Evolutionary conservation across 2,888 invertebrate genomes (phyloP), one percentile per base, ranked within the genome.

Genomic region (Diarsia mendica): DNA sequence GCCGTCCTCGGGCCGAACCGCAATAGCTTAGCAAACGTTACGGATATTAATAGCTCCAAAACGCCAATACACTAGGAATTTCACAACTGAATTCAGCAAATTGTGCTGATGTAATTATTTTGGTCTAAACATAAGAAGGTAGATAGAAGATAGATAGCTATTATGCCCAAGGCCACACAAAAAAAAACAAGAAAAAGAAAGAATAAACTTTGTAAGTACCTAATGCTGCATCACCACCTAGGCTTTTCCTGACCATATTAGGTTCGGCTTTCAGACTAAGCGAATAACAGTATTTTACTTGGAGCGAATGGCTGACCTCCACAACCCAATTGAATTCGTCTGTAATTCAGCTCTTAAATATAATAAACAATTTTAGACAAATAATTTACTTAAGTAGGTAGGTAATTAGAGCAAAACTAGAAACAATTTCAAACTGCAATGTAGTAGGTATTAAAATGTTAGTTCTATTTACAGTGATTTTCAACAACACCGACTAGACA

Each of bases 21-120:
- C 74, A 76, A 83, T 72, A 83, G 72, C 68, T 72, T 63, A 68
- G 74, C 73, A 71, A 75, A 68, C 67, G 66, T 64, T 75, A 53
- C 20, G 63, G 82, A 82, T 82, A 84, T 87, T 87, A 86, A 85
- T 83, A 86, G 69, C 70, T 60, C 60, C 51, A 72, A 70, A 70
- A 49, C 28, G n/a, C 67, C 80, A 73, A 84, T 85, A 77, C 67
- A 80, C 60, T 68, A 63, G 68, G 72, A 48, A 72, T 72, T 67
- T 63, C 15, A 84, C 58, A 70, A 58, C 49, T 49, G 60, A 66
- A 74, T 71, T 78, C 23, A 6, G 46, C 49, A 20, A 66, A 64
- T 51, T 33, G 18, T 2, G 8, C 9, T 18, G 28, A 15, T n/a
- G 28, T 2, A 28, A 68, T 33, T 18, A 28, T 46, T 68, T 61